Base-by-base conservation (phyloP, 1,140 invertebrate species). In the Sarcophaga bullata region DNA sequence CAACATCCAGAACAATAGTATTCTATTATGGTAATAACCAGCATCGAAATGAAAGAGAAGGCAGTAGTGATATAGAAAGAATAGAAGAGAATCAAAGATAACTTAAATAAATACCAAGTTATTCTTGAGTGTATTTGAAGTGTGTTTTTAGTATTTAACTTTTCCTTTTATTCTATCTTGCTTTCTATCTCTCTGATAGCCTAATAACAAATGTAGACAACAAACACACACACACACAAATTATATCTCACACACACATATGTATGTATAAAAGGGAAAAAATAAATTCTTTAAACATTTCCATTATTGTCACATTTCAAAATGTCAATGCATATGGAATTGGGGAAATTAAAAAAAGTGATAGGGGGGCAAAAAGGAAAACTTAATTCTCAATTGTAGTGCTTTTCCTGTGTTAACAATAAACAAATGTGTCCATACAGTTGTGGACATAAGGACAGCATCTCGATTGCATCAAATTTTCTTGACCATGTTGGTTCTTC, bases 281-380 rank as follows among this genome's bases (percentile, higher is more conserved):
- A 47, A 47, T 48, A 76, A 37, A 37, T 37, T 37, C 25, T 37
- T 37, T 37, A 37, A 37, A 76, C 73, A 76, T 76, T 76, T 76
- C 48, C 73, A 76, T 76, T 76, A 76, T 76, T 76, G 73, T 49
- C 73, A 76, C 73, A 76, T 76, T 76, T 76, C 17, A 76, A 76
- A 58, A 58, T 58, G 54, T 58, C n/a, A n/a, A 58, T 6, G 25
- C 25, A 37, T 37, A 37, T 2, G 25, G 25, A 37, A 37, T 37
- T 37, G 1, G 54, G 13, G 13, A 6, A 10, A 52, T 1, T n/a
- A 15, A 58, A 58, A 58, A 58, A 58, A 58, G 13, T 58, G n/a
- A 15, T 58, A 58, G 54, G n/a, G n/a, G n/a, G 11, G n/a, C n/a
- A 58, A n/a, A 15, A 6, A 58, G 13, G 15, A 58, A 58, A 58